Conservation (phyloP, 2,888 invertebrate genomes). For the Frankliniella fusca region DNA sequence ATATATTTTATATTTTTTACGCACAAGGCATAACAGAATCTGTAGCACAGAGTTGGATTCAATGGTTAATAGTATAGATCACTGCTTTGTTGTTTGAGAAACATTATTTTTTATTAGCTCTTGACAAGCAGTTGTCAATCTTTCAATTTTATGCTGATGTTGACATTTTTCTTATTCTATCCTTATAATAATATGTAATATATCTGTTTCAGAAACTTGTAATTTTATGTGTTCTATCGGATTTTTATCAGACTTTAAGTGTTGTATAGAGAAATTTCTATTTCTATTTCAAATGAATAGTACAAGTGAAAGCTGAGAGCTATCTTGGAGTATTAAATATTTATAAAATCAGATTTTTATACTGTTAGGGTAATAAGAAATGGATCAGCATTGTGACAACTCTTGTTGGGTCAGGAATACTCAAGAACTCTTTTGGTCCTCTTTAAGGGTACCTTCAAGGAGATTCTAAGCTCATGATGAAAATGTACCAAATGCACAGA, state of each 20-base stretch:
- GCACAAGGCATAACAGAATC: background rate
- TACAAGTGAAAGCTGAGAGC: constrained; percentile 9
- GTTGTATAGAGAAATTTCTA: background rate
- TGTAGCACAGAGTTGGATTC: background rate
- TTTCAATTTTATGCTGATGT: constrained; percentile 23
- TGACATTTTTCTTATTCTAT: constrained; percentile 23
- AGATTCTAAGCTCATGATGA: background rate
- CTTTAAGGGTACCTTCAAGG: background rate
- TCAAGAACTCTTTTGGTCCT: background rate
- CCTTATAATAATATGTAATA: constrained; percentile 10
- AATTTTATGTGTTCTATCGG: background rate
- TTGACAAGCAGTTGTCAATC: background rate
- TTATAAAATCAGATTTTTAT: constrained; percentile 16
- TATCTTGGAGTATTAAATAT: constrained; percentile 18
- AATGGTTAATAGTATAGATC: background rate
- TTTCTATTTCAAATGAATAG: background rate
- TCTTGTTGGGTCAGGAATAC: background rate
- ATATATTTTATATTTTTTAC: constrained; percentile 27
- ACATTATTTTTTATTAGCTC: constrained; percentile 8
- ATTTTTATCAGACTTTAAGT: background rate
- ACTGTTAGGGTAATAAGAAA: background rate
- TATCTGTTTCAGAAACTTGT: background rate
- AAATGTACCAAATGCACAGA: constrained; percentile 23
- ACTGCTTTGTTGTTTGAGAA: background rate
- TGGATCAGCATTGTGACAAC: background rate